Conservation (phyloP, 1,140 invertebrate genomes). For the Ptiloglossa arizonensis region DNA sequence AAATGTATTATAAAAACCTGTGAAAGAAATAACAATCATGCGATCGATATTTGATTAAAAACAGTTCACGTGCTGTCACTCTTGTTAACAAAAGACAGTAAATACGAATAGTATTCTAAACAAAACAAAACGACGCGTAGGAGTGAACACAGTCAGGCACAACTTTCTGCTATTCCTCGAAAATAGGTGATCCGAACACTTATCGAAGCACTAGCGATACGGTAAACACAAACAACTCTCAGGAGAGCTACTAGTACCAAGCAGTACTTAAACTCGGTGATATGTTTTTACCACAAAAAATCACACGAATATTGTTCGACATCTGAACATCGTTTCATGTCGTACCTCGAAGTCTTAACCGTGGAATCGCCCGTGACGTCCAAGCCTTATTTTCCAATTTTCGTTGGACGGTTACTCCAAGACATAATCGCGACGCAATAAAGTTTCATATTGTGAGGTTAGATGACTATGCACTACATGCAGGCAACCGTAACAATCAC, state of each 20-base stretch:
- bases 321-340: constrained; percentile 3
- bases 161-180: neutral
- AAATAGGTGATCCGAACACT: constrained; percentile 14
- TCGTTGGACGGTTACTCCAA: constrained; percentile 64
- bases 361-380: constrained; percentile 67
- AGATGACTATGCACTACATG: constrained; percentile 45
- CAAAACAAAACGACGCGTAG: constrained; percentile 39
- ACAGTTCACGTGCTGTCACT: constrained; percentile 56
- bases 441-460: constrained; percentile 43
- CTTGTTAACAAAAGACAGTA: constrained; percentile 34
- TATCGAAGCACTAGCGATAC: constrained; percentile 43
- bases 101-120: constrained; percentile 32
- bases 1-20: constrained; percentile 37
- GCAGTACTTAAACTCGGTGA: constrained; percentile 49
- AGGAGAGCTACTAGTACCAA: constrained; percentile 26
- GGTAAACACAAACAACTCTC: constrained; percentile 48
- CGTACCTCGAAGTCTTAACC: constrained; percentile 71
- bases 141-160: constrained; percentile 16
- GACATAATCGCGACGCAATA: constrained; percentile 54
- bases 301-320: constrained; percentile 32
- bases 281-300: constrained; percentile 27
- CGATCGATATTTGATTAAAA: constrained; percentile 72
- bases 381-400: constrained; percentile 69
- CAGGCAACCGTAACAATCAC: constrained; percentile 54
- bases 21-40: constrained; percentile 64